A percentile compares a stretch with the other conserved stretches of the same genome.
phyloP scores from a whole-genome alignment of 2,797 vertebrate species.

The Notamacropus eugenii region DNA sequence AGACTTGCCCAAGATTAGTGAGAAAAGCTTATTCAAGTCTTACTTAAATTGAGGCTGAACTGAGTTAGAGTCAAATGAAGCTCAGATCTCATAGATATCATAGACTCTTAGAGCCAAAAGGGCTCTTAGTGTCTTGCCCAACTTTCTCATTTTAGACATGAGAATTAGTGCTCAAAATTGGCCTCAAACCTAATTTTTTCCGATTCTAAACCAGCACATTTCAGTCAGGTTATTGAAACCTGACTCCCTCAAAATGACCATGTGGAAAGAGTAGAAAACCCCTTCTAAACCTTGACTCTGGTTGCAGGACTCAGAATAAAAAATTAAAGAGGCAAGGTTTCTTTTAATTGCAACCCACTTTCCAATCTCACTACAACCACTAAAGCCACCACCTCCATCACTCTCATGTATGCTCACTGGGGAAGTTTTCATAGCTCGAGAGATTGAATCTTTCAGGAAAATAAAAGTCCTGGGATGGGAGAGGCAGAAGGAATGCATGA shows the following conservation, averaged over 20 bases:
- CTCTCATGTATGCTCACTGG: neutral
- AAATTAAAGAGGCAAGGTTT: neutral
- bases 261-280: neutral
- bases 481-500: neutral
- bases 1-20: neutral
- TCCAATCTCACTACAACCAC: neutral
- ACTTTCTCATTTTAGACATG: neutral
- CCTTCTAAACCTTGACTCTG: neutral
- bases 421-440: neutral
- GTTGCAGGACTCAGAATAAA: neutral
- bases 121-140: neutral
- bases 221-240: neutral
- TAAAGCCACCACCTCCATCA: neutral
- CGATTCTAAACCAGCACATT: neutral
- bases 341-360: neutral
- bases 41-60: neutral
- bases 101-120: neutral
- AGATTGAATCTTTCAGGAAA: neutral
- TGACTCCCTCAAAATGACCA: neutral
- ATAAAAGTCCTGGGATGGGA: neutral
- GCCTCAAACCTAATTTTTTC: neutral
- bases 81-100: neutral
- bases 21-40: too few species aligned
- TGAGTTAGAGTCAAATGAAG: neutral
- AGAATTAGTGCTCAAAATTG: neutral